Evolutionary conservation across 1,140 invertebrate genomes (phyloP), one percentile per base, ranked within the genome.

Genomic region (Nylanderia fulva): DNA sequence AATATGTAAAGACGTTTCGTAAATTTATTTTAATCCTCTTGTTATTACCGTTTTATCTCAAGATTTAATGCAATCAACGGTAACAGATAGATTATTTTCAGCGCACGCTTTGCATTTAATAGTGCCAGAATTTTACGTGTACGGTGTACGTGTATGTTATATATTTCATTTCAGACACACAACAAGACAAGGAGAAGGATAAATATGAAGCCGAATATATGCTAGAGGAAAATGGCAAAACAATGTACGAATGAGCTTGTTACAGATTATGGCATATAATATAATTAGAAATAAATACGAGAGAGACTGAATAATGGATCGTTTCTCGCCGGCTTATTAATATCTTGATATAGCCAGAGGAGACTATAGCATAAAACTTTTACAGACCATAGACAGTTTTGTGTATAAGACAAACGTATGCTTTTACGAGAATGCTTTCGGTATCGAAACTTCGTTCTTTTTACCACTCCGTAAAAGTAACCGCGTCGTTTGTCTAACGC

Each of bases 121-220:
- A 75, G 76, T 82, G 61, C 52, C 24, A 64, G 45, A n/a, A 71
- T 63, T 52, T 85, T 61, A 83, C 85, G 68, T 76, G 61, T 89
- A 92, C 84, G 86, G 88, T 88, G 29, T 33, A 33, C 29, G 29
- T 33, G 29, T 33, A 90, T 56, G 66, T 84, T 72, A 74, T 91
- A 79, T 93, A 84, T 93, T 91, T 93, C 54, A 91, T 94, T 94
- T 86, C 94, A 94, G 94, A 94, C 94, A 93, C 92, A 89, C 88
- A 91, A 88, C 90, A 88, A 92, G 94, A 94, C 91, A 93, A 92
- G 92, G 93, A 90, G 90, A 94, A 92, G 94, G 93, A 94, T 94
- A 93, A 94, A 88, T 84, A 93, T 80, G 94, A 94, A 83, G 90
- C 90, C 76, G 91, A 94, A 69, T 94, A 91, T 90, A 94, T 94